These are phyloP conservation scores for Nycticryphes semicollaris DNA, from an alignment of 2,113 vertebrate genomes.

Conservation along the genomic window DNA sequence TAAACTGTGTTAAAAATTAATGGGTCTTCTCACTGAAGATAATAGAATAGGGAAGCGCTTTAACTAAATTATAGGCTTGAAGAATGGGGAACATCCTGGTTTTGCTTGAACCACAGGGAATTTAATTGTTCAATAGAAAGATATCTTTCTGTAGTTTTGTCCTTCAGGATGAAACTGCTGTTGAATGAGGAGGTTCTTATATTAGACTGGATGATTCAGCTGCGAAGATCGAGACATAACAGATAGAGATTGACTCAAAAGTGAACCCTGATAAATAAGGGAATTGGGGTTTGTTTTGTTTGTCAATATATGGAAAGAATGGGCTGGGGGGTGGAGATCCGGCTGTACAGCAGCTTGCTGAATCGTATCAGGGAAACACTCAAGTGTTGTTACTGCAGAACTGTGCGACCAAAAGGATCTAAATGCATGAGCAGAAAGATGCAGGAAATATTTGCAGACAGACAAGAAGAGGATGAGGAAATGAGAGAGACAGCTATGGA, in stretches of 20 bases:
- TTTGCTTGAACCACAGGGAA: background rate
- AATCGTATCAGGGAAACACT: background rate
- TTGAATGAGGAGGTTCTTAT: background rate
- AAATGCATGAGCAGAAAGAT: background rate
- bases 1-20: conserved; percentile 3
- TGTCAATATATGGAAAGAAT: background rate
- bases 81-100: background rate
- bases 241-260: accelerated
- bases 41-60: background rate
- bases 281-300: background rate
- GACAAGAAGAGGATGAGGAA: background rate
- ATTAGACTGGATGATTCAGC: background rate
- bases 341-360: background rate
- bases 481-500: background rate
- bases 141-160: background rate
- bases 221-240: background rate
- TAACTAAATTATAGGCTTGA: background rate
- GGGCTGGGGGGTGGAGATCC: background rate
- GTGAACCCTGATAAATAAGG: background rate
- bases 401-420: background rate
- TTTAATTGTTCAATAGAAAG: background rate
- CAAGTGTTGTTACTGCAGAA: background rate
- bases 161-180: background rate
- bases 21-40: background rate
- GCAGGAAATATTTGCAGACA: background rate